Evolutionary conservation across 2,113 vertebrate species (phyloP), one percentile per base, ranked within the genome.

Genomic region (Prunella fulvescens): DNA sequence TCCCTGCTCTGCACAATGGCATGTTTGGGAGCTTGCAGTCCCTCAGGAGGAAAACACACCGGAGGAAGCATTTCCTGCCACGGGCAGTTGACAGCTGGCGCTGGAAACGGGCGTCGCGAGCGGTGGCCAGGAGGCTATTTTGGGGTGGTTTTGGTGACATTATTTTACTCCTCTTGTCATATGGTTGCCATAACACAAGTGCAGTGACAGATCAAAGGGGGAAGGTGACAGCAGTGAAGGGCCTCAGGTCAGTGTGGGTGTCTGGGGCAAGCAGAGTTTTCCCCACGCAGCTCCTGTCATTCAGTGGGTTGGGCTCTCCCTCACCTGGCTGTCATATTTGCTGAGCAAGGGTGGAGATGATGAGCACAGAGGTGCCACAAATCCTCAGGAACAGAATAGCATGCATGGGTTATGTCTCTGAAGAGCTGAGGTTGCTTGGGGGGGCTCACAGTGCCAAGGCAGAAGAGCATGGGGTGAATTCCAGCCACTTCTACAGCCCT

Each of bases 11-110:
- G 86, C 81, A 96, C 95, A 97, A 95, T 97, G 82, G 82, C 35
- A 5, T 33, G 56, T 90, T 88, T 83, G 73, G 83, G 90, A 94
- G 71, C 61, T 83, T 40, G 7, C 26, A 60, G 86, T 95, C 90
- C 92, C 96, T 78, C 61, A 66, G 92, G 94, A 96, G 94, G 94
- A 94, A 96, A 94, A 92, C 82, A 92, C 94, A 94, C 82, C 6
- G 45, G 88, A 96, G 94, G 93, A 96, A 97, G 95, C 93, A 93
- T 94, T 96, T 97, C 95, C 94, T 96, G 93, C 88, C 15, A 37
- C 12, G 72, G 93, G 88, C 72, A 90, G 67, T 81, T 64, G 94
- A 95, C 93, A 95, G 92, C 92, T 96, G 95, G 79, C 25, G 88
- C 42, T 96, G 93, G 86, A 64, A 87, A 78, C 89, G 77, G 76